phyloP scores from a whole-genome alignment of 1,140 invertebrate genomes.

The Samia ricini region DNA sequence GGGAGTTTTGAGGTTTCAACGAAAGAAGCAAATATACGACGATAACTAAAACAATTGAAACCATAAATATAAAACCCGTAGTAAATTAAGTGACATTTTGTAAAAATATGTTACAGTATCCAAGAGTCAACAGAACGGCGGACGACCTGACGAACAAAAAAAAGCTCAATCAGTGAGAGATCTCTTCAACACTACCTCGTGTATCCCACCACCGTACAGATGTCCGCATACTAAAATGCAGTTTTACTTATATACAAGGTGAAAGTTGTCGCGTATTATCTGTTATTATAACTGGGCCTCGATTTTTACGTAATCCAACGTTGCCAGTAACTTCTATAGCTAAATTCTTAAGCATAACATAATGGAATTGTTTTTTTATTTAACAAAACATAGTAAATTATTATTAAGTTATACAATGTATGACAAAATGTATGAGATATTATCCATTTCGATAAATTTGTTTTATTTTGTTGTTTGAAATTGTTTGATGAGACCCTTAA shows the following conservation, averaged over 20 bases:
- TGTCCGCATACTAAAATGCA: conserved; percentile 90
- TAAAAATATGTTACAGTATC: conserved; percentile 40
- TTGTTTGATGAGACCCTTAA: no score
- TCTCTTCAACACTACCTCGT: conserved; percentile 88
- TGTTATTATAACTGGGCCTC: conserved; percentile 10
- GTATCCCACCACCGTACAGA: conserved; percentile 86
- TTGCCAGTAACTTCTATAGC: background rate
- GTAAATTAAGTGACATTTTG: background rate
- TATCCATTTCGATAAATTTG: no score
- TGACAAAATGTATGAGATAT: no score
- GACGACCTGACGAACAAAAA: conserved; percentile 40
- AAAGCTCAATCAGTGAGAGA: conserved; percentile 80
- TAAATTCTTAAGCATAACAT: background rate
- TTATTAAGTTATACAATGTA: no score
- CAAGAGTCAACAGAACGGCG: conserved; percentile 44
- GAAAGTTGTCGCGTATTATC: conserved; percentile 4
- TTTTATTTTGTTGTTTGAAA: no score
- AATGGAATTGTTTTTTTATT: no score
- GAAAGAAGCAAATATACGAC: no score
- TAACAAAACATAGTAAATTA: no score
- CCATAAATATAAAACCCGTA: no score
- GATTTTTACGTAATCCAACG: background rate
- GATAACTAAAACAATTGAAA: no score
- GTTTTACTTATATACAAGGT: conserved; percentile 91
- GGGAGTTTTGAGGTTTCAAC: no score